Evolutionary conservation across 2,113 vertebrate species (phyloP).

Genomic region (Saguinus midas): DNA sequence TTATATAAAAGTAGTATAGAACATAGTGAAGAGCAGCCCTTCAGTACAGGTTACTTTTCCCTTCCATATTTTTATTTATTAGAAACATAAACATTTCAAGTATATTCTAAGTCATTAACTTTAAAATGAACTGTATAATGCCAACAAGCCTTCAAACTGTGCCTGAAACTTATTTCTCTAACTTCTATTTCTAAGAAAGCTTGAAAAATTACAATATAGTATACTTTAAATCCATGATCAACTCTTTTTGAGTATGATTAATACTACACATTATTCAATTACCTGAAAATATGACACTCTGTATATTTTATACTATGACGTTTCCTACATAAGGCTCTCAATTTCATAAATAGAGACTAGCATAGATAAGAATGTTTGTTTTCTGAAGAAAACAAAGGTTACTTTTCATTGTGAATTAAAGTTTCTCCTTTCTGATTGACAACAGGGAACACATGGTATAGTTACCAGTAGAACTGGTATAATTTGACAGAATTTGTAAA

Average conservation of each 20-base stretch:
- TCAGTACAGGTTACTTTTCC: not conserved
- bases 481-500: slow-evolving; percentile 50
- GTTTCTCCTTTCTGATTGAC: slow-evolving; percentile 20
- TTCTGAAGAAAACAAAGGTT: not conserved
- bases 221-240: not conserved
- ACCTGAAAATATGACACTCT: not conserved
- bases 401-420: not conserved
- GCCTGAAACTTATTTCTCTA: not conserved
- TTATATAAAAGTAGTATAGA: not conserved
- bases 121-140: not conserved
- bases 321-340: not conserved
- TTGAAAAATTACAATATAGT: not conserved
- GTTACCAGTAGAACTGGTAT: slow-evolving; percentile 36
- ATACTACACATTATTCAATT: not conserved
- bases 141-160: not conserved
- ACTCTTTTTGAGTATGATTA: not conserved
- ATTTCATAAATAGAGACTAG: not conserved
- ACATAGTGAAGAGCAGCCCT: not conserved
- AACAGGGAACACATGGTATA: slow-evolving; percentile 29
- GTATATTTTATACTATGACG: not conserved
- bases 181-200: slow-evolving; percentile 6
- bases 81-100: not conserved
- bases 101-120: not conserved
- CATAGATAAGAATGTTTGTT: not conserved
- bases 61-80: not conserved